phyloP scores from a whole-genome alignment of 1,140 invertebrate species.

The Drosophila varians region DNA sequence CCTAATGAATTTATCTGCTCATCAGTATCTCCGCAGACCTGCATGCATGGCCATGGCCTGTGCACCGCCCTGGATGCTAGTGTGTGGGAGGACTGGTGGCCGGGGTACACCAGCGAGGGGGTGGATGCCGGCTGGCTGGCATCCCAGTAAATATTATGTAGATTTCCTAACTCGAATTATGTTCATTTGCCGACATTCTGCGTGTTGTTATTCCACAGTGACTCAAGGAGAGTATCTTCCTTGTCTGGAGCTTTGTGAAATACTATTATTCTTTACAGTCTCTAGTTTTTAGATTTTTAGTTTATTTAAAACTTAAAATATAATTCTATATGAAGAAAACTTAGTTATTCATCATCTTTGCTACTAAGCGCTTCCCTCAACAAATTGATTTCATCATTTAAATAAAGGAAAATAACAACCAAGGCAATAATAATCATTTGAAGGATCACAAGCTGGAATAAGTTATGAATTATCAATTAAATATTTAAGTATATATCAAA shows the following conservation, averaged over 20 bases:
- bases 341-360: conserved; percentile 42
- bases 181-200: conserved; percentile 70
- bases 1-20: conserved; percentile 83
- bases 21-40: conserved; percentile 71
- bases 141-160: conserved; percentile 82
- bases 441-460: conserved; percentile 37
- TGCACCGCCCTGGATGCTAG: conserved; percentile 22
- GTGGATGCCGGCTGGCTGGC: conserved; percentile 17
- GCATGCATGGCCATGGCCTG: conserved; percentile 47
- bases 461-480: neutral
- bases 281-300: neutral
- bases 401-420: conserved; percentile 50
- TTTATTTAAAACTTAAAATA: no score
- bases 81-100: conserved; percentile 1
- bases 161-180: conserved; percentile 81
- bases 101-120: neutral
- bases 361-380: conserved; percentile 47
- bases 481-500: no score
- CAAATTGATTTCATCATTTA: conserved; percentile 58
- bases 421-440: conserved; percentile 45
- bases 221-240: neutral
- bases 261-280: conserved; percentile 10
- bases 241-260: conserved; percentile 61
- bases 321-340: no score
- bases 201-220: conserved; percentile 58